Conservation (phyloP, 2,113 vertebrate species). For the Laticauda laticaudata region DNA sequence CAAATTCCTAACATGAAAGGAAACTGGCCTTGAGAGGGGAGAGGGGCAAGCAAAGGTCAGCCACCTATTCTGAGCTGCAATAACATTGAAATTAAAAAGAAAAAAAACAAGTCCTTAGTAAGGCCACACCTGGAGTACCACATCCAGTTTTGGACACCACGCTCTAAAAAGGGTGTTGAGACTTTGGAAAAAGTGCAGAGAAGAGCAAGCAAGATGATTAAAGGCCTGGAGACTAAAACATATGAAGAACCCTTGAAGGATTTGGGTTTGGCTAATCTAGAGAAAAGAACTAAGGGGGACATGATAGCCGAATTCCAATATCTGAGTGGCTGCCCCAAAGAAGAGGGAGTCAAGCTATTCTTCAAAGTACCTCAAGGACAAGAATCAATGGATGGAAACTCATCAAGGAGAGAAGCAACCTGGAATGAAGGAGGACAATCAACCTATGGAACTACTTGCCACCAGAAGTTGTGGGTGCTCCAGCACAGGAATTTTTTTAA, state of each 20-base stretch:
- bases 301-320: no score
- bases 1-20: neutral
- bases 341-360: no score
- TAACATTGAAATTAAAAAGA: neutral
- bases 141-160: no score
- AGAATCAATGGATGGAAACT: no score
- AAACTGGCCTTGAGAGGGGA: neutral
- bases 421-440: no score
- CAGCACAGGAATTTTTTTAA: no score
- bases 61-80: neutral
- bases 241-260: neutral
- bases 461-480: no score
- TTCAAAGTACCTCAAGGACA: no score
- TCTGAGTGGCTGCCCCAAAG: no score
- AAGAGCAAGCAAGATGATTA: neutral
- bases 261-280: neutral
- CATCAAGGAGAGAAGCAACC: no score
- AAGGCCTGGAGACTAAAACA: neutral
- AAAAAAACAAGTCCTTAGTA: neutral
- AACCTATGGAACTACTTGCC: no score
- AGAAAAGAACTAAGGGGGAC: no score
- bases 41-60: neutral
- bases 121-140: neutral
- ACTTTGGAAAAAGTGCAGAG: neutral
- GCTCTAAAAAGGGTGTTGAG: neutral